Base-by-base conservation (phyloP, 2,113 vertebrate species). In the Phyllostomus hastatus region DNA sequence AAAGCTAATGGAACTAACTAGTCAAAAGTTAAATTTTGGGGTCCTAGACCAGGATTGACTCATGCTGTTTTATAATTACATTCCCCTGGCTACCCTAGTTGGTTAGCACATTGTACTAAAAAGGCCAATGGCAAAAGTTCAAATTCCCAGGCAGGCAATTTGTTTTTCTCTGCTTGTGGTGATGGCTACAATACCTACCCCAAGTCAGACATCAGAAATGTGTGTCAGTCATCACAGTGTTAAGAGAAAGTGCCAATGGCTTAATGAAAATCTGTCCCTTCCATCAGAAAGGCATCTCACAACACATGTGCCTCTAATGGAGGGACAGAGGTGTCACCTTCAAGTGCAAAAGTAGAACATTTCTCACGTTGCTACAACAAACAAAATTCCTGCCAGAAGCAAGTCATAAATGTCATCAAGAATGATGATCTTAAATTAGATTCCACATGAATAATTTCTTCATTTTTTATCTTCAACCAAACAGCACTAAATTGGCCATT, bases 101-200 rank as follows among this genome's bases (percentile, higher is more conserved):
- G 89, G 82, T 95, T 96, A 93, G 91, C 57, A 82, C 38, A 83
- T 46, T 15, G 12, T 69, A 61, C 73, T 93, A 97, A 96, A 91
- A 94, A 98, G 91, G 69, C 85, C 91, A 88, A 57, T 85, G 95
- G 95, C 96, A 95, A 80, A 79, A 94, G 93, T 95, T 96, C 97
- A 97, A 96, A 94, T 97, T 89, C 97, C 82, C 38, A 87, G 96
- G 93, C 94, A 95, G 83, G 54, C 91, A 91, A 94, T 97, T 98
- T 96, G 96, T 94, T 98, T 86, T 79, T 89, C 97, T 96, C 94
- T 94, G 92, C 66, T 85, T 87, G 94, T 92, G 96, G 90, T 81
- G 35, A 81, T 61, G 86, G 85, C 78, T 88, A 5, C 26, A 85
- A 91, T 16, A 67, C 72, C 90, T 79, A 70, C 28, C 75, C 95